These are phyloP conservation scores for Deroplatys truncata DNA, from an alignment of 2,888 invertebrate species.

Conservation along the genomic window DNA sequence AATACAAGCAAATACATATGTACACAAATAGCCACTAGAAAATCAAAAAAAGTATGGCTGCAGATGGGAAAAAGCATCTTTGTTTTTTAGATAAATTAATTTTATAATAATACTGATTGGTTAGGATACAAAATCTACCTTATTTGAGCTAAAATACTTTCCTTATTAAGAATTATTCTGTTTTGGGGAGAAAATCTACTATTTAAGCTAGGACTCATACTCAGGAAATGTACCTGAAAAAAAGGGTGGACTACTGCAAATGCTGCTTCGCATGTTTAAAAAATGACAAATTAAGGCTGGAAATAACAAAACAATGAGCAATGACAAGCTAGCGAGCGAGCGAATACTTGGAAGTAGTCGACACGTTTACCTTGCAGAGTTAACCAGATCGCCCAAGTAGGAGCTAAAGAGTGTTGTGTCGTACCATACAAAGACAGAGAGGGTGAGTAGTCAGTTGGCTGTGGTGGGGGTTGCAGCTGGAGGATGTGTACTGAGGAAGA, in stretches of 20 bases:
- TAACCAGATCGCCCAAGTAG: not conserved
- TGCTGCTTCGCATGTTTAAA: not conserved
- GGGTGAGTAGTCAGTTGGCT: slow-evolving; percentile 1
- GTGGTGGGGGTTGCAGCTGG: not conserved
- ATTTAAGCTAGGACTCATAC: not conserved
- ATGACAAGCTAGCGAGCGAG: slow-evolving; percentile 1
- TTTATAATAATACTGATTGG: not conserved
- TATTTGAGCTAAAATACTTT: not conserved
- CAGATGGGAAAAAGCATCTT: not conserved
- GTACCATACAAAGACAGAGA: slow-evolving; percentile 34
- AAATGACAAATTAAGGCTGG: not conserved
- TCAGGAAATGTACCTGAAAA: not conserved
- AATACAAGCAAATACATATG: not conserved
- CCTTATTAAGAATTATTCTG: not conserved
- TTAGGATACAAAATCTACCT: not conserved
- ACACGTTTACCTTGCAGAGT: slow-evolving; percentile 19
- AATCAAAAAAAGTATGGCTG: not conserved
- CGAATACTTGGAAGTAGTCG: slow-evolving; percentile 13
- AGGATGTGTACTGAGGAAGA: not conserved
- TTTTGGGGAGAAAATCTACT: not conserved
- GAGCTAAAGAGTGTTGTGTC: slow-evolving; percentile 37
- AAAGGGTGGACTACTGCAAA: not conserved
- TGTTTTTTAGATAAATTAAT: not conserved
- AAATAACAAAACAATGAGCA: slow-evolving; percentile 15
- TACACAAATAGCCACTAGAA: too few relatives aligned